Percentiles rank a stretch among this genome's conserved stretches.
Evolutionary conservation across 2,888 invertebrate species (phyloP).

Genomic region (Clistopyga incitator): DNA sequence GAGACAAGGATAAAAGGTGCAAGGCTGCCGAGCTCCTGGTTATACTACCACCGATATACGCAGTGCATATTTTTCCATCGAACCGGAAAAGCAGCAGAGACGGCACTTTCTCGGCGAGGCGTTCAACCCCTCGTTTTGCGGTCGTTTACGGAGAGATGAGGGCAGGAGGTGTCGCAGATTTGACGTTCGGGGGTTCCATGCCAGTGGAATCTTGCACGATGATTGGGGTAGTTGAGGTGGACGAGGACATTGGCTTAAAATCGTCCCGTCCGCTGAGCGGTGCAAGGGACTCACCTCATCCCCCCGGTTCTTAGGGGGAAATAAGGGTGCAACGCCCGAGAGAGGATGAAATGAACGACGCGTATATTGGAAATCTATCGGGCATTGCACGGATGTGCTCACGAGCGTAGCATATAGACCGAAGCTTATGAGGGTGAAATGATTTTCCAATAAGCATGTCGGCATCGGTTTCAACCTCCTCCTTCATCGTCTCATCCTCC

Average conservation of each 20-base stretch:
- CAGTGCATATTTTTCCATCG: conserved; percentile 63
- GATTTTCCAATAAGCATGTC: conserved; percentile 75
- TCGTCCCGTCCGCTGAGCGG: not conserved
- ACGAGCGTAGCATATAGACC: conserved; percentile 57
- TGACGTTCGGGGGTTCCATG: conserved; percentile 25
- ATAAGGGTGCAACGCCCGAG: conserved; percentile 6
- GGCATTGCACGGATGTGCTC: conserved; percentile 55
- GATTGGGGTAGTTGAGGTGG: conserved; percentile 43
- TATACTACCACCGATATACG: conserved; percentile 7
- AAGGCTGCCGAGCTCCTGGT: conserved; percentile 9
- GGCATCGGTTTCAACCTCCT: conserved; percentile 49
- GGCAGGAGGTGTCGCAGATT: conserved; percentile 36
- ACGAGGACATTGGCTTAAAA: conserved; percentile 49
- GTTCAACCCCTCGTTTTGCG: conserved; percentile 34
- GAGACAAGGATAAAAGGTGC: conserved; percentile 1
- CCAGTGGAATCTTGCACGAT: conserved; percentile 44
- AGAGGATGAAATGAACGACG: conserved; percentile 60
- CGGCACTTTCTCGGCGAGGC: conserved; percentile 54
- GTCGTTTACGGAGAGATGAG: conserved; percentile 36
- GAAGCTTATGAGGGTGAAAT: conserved; percentile 69
- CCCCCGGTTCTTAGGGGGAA: not conserved
- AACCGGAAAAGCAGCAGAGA: conserved; percentile 58
- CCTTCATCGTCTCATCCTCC: conserved; percentile 27
- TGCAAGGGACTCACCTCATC: not conserved
- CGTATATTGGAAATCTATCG: conserved; percentile 72